Conservation (phyloP, 2,113 vertebrate genomes). For the Tupaia tana region DNA sequence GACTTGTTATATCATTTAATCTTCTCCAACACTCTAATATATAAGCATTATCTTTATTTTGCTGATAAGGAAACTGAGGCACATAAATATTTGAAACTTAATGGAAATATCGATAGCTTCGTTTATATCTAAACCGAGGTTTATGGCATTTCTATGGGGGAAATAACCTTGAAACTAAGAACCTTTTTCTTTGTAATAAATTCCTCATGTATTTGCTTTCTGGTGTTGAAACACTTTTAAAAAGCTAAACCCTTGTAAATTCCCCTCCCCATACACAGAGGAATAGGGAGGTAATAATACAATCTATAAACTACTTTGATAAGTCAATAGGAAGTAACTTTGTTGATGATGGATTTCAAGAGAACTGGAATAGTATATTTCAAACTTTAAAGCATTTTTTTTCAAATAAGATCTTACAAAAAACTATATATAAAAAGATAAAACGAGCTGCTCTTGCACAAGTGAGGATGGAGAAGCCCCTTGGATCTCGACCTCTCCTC, state of each 20-base stretch:
- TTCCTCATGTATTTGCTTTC: neutral
- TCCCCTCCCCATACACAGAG: neutral
- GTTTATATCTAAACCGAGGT: neutral
- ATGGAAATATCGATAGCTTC: neutral
- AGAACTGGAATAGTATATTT: slow-evolving; percentile 1
- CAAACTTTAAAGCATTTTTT: slow-evolving; percentile 1
- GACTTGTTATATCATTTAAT: neutral
- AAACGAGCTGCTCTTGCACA: neutral
- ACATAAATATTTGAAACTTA: slow-evolving; percentile 9
- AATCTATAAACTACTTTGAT: neutral
- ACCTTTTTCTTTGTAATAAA: neutral
- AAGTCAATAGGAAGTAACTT: neutral
- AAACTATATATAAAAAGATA: slow-evolving; percentile 43
- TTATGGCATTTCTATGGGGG: neutral
- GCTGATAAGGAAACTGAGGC: neutral
- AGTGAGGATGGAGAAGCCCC: neutral
- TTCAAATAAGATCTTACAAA: neutral
- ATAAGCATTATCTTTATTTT: neutral
- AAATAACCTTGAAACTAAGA: slow-evolving; percentile 6
- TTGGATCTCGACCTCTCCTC: neutral
- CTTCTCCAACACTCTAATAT: neutral
- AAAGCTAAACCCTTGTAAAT: neutral
- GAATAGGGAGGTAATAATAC: neutral
- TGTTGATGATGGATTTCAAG: slow-evolving; percentile 1
- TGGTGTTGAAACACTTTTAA: neutral